phyloP scores from a whole-genome alignment of 2,113 vertebrate genomes.

The Donacobius atricapilla region DNA sequence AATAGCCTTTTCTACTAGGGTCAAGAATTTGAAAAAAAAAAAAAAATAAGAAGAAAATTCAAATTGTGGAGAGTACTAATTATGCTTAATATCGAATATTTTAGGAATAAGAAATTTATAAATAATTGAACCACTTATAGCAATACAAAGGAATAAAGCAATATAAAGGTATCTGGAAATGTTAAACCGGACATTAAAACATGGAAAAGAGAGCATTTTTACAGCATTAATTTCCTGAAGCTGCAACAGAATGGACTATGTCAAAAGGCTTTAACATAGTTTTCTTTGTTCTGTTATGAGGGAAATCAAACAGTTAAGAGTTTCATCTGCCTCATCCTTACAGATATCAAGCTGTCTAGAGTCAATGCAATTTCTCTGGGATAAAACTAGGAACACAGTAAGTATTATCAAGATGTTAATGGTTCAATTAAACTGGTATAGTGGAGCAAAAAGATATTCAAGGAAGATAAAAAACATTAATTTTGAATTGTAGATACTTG shows the following conservation, averaged over 20 bases:
- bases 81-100: neutral
- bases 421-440: neutral
- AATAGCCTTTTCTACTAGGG: neutral
- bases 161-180: constrained; percentile 31
- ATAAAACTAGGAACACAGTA: neutral
- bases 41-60: neutral
- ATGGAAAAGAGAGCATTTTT: neutral
- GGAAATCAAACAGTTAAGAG: neutral
- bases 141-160: constrained; percentile 21
- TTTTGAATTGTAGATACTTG: neutral
- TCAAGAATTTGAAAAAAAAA: neutral
- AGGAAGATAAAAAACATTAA: neutral
- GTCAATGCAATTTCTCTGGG: neutral
- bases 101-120: neutral
- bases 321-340: neutral
- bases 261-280: neutral
- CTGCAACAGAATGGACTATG: neutral
- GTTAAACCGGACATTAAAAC: constrained; percentile 5
- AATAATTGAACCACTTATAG: neutral
- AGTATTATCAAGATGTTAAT: neutral
- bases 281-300: neutral
- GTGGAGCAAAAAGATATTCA: neutral
- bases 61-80: neutral
- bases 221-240: neutral
- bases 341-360: neutral